Evolutionary conservation across 2,113 vertebrate genomes (phyloP).

Genomic region (Malurus melanocephalus): DNA sequence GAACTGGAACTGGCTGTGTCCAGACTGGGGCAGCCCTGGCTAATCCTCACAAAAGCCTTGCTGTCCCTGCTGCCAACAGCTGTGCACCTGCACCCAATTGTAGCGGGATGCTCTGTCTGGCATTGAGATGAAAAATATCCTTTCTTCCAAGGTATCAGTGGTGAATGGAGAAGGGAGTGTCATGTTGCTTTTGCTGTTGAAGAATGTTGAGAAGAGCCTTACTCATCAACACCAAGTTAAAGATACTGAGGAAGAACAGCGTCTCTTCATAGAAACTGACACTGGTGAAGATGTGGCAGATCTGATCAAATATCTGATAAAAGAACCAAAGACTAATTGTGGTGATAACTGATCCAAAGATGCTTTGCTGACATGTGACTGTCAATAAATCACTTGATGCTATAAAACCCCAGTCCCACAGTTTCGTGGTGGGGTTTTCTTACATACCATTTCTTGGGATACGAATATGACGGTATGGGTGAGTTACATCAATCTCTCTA

Average conservation of each 20-base stretch:
- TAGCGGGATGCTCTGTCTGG: not conserved
- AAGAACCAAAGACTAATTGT: not conserved
- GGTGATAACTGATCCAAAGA: not conserved
- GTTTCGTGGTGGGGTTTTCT: not conserved
- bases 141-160: not conserved
- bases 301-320: not conserved
- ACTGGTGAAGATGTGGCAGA: not conserved
- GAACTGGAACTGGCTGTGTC: not conserved
- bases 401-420: not conserved
- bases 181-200: not conserved
- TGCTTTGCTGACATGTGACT: not conserved
- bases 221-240: not conserved
- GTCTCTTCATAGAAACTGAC: not conserved
- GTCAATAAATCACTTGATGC: not conserved
- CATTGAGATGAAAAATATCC: not conserved
- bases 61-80: accelerated
- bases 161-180: not conserved
- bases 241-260: not conserved
- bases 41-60: not conserved
- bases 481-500: not conserved
- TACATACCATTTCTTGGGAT: not conserved
- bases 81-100: accelerated
- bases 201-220: not conserved
- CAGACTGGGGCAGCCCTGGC: not conserved
- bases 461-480: not conserved